Base-by-base conservation (phyloP, 2,113 vertebrate genomes). In the Rhinolophus ferrumequinum region DNA sequence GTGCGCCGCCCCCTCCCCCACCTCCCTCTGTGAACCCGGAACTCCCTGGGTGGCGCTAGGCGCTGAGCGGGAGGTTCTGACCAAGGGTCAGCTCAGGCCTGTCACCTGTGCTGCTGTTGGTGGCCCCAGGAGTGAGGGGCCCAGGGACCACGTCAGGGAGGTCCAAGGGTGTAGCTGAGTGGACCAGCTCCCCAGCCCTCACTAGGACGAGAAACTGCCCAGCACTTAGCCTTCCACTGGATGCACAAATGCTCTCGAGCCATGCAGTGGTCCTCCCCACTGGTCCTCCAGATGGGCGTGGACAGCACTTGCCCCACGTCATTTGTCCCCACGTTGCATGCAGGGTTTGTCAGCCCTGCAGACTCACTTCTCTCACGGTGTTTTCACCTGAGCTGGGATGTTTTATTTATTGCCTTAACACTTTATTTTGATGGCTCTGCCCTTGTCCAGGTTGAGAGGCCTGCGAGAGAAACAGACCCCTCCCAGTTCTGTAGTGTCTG, bases 331-430 rank as follows among this genome's bases (percentile, higher is more conserved):
- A 82, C 72, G n/a, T 93, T 70, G 24, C 94, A 83, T 70, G 24
- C 94, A 83, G 90, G 97, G 82, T 38, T 92, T 70, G 89, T 22
- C 12, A 14, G 18, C 60, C 67, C 76, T 26, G 77, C 86, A 76
- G 72, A 66, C 44, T 35, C 1, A 3, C 13, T 8, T 33, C 52
- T 33, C 58, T 73, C 47, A 41, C 6, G 19, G 92, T 67, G 72
- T 58, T 85, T 54, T 41, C 50, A 54, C 56, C 18, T 4, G 54
- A 70, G 69, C 64, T 18, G 70, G 77, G 80, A 60, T 75, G 28
- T 91, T 96, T 97, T 94, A 95, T 97, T 97, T 97, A 96, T 95
- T 93, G 97, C 97, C 96, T 97, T 97, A 97, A 96, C 47, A 70
- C 86, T 88, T 97, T 94, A 75, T 80, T 94, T 90, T 88, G 79